Percentiles rank a stretch among this genome's conserved stretches.
Evolutionary conservation across 2,888 invertebrate species (phyloP).

Genomic region (Blastobasis lacticolella): DNA sequence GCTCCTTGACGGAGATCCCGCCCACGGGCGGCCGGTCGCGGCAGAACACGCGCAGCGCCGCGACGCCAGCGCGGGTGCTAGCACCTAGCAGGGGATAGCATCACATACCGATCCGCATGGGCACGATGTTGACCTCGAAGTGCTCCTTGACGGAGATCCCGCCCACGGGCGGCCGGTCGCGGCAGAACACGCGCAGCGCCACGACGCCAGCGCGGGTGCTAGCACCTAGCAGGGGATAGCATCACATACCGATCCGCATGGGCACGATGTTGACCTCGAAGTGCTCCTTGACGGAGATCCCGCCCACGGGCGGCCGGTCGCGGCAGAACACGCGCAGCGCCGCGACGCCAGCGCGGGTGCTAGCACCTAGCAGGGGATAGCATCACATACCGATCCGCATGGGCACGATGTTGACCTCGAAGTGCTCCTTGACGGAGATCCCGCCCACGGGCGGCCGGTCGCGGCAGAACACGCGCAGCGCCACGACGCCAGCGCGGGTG

Average conservation of each 20-base stretch:
- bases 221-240: constrained; percentile 57
- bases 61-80: constrained; percentile 64
- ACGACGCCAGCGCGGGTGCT: constrained; percentile 71
- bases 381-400: constrained; percentile 74
- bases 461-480: neutral
- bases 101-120: too few relatives aligned
- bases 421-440: constrained; percentile 98
- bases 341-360: neutral
- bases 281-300: constrained; percentile 98
- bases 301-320: constrained; percentile 93
- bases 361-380: neutral
- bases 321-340: neutral
- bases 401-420: constrained; percentile 61
- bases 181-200: constrained; percentile 94
- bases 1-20: constrained; percentile 99
- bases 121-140: constrained; percentile 98
- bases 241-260: too few relatives aligned
- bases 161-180: constrained; percentile 97
- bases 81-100: constrained; percentile 53
- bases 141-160: constrained; percentile 99
- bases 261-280: constrained; percentile 71
- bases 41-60: constrained; percentile 95
- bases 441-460: constrained; percentile 96
- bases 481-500: neutral
- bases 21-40: constrained; percentile 97